Percentiles rank a stretch among this genome's conserved stretches.
phyloP scores from a whole-genome alignment of 2,888 invertebrate genomes.

The Dasypolia templi region DNA sequence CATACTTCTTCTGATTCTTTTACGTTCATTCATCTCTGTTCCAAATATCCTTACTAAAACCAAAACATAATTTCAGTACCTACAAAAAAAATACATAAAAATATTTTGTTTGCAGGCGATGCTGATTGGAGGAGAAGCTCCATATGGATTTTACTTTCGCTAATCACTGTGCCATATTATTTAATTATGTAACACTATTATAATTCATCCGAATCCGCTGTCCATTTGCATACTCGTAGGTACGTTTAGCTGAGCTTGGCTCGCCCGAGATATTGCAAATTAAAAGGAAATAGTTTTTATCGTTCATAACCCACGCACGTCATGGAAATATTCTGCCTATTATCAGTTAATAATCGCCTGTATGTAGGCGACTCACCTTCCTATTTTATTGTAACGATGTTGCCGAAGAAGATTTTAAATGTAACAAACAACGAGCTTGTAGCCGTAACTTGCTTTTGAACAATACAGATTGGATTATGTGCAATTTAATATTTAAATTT shows the following conservation, averaged over 20 bases:
- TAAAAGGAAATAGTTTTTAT: slow-evolving; percentile 55
- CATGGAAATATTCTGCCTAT: slow-evolving; percentile 16
- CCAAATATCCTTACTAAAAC: neutral
- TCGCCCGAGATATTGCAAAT: slow-evolving; percentile 58
- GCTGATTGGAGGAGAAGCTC: slow-evolving; percentile 83
- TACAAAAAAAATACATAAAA: neutral
- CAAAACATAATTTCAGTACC: neutral
- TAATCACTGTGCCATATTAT: slow-evolving; percentile 72
- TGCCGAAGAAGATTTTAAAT: slow-evolving; percentile 24
- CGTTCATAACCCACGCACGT: slow-evolving; percentile 12
- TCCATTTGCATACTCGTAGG: slow-evolving; percentile 57
- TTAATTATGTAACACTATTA: slow-evolving; percentile 60
- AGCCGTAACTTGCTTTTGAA: slow-evolving; percentile 33
- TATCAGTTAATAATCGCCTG: slow-evolving; percentile 14
- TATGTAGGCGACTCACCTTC: neutral
- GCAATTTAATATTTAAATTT: neutral
- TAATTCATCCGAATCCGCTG: slow-evolving; percentile 51
- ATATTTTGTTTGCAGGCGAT: slow-evolving; percentile 77
- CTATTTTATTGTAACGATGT: slow-evolving; percentile 13
- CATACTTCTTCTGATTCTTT: too few relatives aligned
- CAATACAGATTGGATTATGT: slow-evolving; percentile 30
- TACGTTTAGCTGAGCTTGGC: slow-evolving; percentile 59
- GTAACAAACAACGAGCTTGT: slow-evolving; percentile 44
- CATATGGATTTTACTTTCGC: slow-evolving; percentile 72
- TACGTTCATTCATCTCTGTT: too few relatives aligned